These are phyloP conservation scores for Petrocephalus zakoni DNA, from an alignment of 2,113 vertebrate genomes.

Conservation along the genomic window DNA sequence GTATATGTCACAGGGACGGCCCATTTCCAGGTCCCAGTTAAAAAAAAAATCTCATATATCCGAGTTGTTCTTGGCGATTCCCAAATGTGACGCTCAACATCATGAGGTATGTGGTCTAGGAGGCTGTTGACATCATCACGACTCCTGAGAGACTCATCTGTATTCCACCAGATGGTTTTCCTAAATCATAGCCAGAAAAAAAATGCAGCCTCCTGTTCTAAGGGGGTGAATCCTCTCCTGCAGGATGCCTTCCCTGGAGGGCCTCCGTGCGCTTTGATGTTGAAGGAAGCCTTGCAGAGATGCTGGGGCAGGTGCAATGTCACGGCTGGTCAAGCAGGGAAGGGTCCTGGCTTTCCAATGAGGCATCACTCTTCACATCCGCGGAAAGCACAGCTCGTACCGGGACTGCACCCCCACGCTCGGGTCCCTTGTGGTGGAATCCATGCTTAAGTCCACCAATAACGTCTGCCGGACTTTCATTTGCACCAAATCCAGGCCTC, in stretches of 20 bases:
- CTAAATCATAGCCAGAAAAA: neutral
- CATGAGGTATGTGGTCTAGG: neutral
- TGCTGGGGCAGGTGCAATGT: neutral
- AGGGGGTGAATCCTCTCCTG: neutral
- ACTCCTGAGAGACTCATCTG: neutral
- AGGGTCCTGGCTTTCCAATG: neutral
- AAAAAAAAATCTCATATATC: neutral
- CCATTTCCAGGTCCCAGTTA: neutral
- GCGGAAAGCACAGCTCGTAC: neutral
- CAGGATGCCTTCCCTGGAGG: neutral
- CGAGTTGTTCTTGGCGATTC: neutral
- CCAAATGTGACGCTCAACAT: neutral
- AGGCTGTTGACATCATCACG: neutral
- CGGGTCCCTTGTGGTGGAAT: neutral
- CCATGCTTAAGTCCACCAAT: constrained; percentile 16
- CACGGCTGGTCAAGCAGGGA: constrained; percentile 8
- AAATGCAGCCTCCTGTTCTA: neutral
- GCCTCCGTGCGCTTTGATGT: neutral
- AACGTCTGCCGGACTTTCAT: neutral
- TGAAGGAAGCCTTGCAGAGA: neutral
- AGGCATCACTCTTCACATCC: neutral
- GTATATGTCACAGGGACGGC: neutral
- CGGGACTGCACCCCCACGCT: too few relatives aligned
- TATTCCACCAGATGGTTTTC: neutral
- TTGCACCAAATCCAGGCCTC: constrained; percentile 4